phyloP scores from a whole-genome alignment of 2,888 invertebrate species.

The Eubasilissa splendida region DNA sequence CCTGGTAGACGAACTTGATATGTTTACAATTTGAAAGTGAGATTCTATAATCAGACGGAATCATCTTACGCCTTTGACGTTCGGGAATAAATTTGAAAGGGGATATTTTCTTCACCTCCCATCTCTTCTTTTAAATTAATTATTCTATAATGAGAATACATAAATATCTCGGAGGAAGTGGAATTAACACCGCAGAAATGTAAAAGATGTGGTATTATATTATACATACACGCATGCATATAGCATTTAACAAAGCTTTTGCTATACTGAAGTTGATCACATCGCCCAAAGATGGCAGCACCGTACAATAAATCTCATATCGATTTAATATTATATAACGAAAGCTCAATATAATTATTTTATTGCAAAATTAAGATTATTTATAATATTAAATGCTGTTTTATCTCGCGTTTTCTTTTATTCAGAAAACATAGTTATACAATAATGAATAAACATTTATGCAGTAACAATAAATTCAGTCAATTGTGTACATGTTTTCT shows the following conservation, averaged over 20 bases:
- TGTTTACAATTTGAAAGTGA: constrained; percentile 48
- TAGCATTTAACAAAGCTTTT: background rate
- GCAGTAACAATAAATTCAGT: too few relatives aligned
- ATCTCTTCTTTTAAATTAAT: constrained; percentile 3
- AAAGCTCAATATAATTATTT: too few relatives aligned
- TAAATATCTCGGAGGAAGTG: constrained; percentile 1
- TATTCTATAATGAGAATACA: constrained; percentile 11
- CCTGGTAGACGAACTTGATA: constrained; percentile 49
- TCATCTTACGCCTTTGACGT: constrained; percentile 46
- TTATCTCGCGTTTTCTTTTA: too few relatives aligned
- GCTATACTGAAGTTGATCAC: constrained; percentile 15
- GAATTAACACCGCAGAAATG: constrained; percentile 9
- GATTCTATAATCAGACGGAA: constrained; percentile 43
- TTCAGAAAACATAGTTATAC: too few relatives aligned
- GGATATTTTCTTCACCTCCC: constrained; percentile 31
- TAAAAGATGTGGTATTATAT: background rate
- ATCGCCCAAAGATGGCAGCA: constrained; percentile 43
- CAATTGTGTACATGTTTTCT: too few relatives aligned
- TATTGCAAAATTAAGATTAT: too few relatives aligned
- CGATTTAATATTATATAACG: background rate
- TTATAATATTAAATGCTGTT: too few relatives aligned
- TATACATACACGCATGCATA: background rate
- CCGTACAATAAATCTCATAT: constrained; percentile 16
- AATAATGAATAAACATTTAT: too few relatives aligned
- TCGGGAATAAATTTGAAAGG: constrained; percentile 54